phyloP scores from a whole-genome alignment of 2,113 vertebrate species.

The Phocoena sinus region DNA sequence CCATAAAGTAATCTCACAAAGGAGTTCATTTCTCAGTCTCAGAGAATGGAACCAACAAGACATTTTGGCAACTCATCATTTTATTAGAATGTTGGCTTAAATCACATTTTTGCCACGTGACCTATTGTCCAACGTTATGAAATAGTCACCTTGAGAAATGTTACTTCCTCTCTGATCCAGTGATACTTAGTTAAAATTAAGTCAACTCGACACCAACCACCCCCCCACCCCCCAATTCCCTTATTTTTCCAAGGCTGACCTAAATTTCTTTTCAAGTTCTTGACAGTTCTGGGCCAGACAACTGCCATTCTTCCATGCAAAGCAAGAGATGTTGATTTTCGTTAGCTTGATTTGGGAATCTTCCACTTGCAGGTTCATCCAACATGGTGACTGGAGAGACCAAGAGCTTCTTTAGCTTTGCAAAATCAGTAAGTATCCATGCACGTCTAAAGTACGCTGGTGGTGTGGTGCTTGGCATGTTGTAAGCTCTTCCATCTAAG shows the following conservation, averaged over 20 bases:
- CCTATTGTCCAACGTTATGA: neutral
- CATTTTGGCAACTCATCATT: neutral
- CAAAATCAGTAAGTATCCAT: constrained; percentile 94
- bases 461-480: fast-evolving
- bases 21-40: neutral
- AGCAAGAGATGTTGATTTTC: neutral
- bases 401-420: constrained; percentile 99
- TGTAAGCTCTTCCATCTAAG: neutral
- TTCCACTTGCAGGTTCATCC: constrained; percentile 90
- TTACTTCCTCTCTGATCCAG: neutral
- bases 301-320: neutral
- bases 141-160: neutral
- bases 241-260: neutral
- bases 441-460: fast-evolving
- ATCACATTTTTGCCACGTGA: neutral
- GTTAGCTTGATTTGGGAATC: constrained; percentile 28
- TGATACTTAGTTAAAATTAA: neutral
- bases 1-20: neutral
- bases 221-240: no score
- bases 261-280: neutral
- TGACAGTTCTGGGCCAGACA: neutral
- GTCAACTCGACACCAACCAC: neutral
- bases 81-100: neutral
- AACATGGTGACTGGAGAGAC: constrained; percentile 99
- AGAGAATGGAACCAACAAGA: neutral